Conservation (phyloP, 2,888 invertebrate species). For the Andrena trimmerana region DNA sequence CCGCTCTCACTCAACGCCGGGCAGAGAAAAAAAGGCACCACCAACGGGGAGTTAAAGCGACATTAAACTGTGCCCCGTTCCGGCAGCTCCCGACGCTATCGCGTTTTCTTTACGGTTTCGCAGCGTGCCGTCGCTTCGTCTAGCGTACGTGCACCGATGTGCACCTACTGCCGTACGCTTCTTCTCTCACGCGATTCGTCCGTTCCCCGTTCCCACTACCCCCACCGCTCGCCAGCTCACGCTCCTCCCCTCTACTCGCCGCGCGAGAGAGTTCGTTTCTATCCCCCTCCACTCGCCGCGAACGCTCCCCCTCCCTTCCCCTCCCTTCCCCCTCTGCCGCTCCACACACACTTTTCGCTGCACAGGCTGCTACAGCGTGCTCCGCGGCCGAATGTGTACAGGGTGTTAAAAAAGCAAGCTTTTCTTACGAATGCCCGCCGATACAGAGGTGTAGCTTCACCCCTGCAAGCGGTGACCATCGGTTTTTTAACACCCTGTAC, state of each 20-base stretch:
- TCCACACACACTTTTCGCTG: background rate
- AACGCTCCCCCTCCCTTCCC: background rate
- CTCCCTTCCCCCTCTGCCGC: too few species aligned
- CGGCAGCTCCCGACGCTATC: constrained; percentile 43
- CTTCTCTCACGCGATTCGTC: constrained; percentile 67
- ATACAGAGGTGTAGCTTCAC: too few species aligned
- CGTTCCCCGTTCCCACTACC: constrained; percentile 62
- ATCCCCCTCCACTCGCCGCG: constrained; percentile 10
- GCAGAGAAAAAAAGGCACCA: constrained; percentile 60
- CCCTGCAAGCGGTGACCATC: too few species aligned
- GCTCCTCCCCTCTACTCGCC: constrained; percentile 32
- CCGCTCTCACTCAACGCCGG: constrained; percentile 26
- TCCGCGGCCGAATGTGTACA: constrained; percentile 51
- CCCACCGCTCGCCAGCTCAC: constrained; percentile 34
- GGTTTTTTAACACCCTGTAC: background rate
- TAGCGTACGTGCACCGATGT: constrained; percentile 53
- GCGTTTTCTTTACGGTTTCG: constrained; percentile 56
- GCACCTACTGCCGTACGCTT: constrained; percentile 56
- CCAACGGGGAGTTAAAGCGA: constrained; percentile 67
- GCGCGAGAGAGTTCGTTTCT: constrained; percentile 25
- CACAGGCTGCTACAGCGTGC: constrained; percentile 29
- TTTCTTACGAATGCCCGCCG: too few species aligned
- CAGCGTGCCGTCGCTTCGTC: constrained; percentile 72
- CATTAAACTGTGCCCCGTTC: constrained; percentile 71
- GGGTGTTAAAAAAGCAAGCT: too few species aligned